Evolutionary conservation across 2,888 invertebrate genomes (phyloP), one percentile per base, ranked within the genome.

Genomic region (Dolichopus griseipennis): DNA sequence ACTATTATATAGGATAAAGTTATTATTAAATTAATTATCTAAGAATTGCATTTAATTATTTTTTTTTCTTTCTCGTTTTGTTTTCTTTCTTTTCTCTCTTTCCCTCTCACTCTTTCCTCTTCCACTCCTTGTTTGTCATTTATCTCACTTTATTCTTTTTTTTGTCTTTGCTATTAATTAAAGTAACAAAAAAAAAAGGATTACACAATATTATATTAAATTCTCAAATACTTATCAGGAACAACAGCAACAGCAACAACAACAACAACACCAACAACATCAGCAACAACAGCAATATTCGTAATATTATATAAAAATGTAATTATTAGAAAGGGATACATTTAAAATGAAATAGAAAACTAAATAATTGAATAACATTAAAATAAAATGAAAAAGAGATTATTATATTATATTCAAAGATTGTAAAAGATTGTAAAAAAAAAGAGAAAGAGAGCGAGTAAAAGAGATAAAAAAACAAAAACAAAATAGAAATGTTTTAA

Each of bases 11-110:
- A 52, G 52, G 52, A 52, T 52, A 15, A 52, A 52, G 52, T 52
- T 52, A 52, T 52, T 52, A 52, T 52, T 12, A 52, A 52, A 52
- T 52, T 52, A 52, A 52, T 52, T 52, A 52, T 52, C 52, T 18
- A 52, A 52, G 18, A 52, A 52, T 52, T 52, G 52, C 52, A 52
- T 52, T 52, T 52, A 52, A 52, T 52, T 52, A 27, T 27, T 27
- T 41, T 52, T 52, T 52, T n/a, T 52, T 52, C 18, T 52, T 52
- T 52, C 2, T n/a, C n/a, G 18, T 52, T 52, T 12, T 27, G 5
- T 27, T 27, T 27, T 27, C 2, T 27, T 27, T 18, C 18, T 52
- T 18, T 52, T 1, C 18, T 52, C 52, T 52, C 18, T 52, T 15
- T 52, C 18, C 2, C 2, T 52, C 15, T 12, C 2, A 18, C 52